Conservation (phyloP, 2,797 vertebrate genomes). For the Meda fulgida region DNA sequence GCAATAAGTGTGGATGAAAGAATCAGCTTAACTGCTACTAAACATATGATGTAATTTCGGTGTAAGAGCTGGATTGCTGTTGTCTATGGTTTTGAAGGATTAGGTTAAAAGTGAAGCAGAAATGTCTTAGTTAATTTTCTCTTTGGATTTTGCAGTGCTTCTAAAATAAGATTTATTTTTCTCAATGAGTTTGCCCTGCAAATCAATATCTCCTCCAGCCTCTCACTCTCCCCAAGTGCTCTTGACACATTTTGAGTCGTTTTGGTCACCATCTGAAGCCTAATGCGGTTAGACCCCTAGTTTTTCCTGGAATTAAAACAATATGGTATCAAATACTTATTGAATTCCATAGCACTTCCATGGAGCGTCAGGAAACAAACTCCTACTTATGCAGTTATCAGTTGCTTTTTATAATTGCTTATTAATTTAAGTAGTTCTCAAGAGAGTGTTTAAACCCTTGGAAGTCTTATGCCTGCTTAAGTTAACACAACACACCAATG, state of each 20-base stretch:
- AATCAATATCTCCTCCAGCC: constrained; percentile 10
- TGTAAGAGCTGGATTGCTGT: neutral
- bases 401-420: constrained; percentile 31
- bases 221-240: constrained; percentile 6
- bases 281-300: neutral
- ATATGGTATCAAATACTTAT: neutral
- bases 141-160: constrained; percentile 18
- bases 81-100: neutral
- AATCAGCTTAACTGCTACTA: neutral
- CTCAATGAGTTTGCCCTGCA: neutral
- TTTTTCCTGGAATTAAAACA: neutral
- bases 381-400: neutral
- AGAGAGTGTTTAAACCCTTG: neutral
- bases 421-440: neutral
- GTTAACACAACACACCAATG: constrained; percentile 9
- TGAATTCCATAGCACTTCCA: neutral
- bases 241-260: constrained; percentile 19
- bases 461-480: constrained; percentile 10
- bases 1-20: neutral
- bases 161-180: constrained; percentile 9
- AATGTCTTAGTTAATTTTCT: neutral
- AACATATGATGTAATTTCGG: neutral
- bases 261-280: constrained; percentile 6
- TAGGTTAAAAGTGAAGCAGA: too few relatives aligned
- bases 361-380: neutral